phyloP scores from a whole-genome alignment of 2,113 vertebrate genomes.

The Hippocampus barbouri region DNA sequence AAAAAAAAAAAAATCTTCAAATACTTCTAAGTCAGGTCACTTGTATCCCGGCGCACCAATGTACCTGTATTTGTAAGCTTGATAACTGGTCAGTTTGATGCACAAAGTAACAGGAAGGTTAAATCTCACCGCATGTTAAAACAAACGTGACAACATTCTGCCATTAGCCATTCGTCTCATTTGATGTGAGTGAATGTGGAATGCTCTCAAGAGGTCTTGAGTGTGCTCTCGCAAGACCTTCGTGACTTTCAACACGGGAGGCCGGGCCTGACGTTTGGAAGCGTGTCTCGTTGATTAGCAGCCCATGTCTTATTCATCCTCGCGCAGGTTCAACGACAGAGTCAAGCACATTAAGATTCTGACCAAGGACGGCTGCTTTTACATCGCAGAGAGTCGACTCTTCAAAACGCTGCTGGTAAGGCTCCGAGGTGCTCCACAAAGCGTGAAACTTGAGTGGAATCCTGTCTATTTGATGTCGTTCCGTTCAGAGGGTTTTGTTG shows the following conservation, averaged over 20 bases:
- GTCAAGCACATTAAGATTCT: conserved; percentile 98
- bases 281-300: conserved; percentile 51
- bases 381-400: conserved; percentile 90
- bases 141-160: neutral
- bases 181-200: neutral
- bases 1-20: too few relatives aligned
- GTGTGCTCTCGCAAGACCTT: conserved; percentile 25
- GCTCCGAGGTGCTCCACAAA: neutral
- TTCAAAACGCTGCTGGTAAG: conserved; percentile 93
- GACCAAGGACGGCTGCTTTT: conserved; percentile 90
- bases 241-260: conserved; percentile 30
- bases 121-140: neutral
- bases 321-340: conserved; percentile 91
- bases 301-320: conserved; percentile 76
- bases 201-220: neutral
- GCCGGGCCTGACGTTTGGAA: conserved; percentile 27
- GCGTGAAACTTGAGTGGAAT: neutral
- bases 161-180: neutral
- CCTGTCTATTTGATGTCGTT: neutral
- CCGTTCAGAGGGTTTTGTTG: neutral
- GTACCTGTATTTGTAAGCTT: neutral
- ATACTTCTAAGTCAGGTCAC: neutral
- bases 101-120: neutral
- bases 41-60: neutral
- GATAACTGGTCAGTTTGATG: neutral